Conservation (phyloP, 2,797 vertebrate genomes). For the Eulemur rubriventer region DNA sequence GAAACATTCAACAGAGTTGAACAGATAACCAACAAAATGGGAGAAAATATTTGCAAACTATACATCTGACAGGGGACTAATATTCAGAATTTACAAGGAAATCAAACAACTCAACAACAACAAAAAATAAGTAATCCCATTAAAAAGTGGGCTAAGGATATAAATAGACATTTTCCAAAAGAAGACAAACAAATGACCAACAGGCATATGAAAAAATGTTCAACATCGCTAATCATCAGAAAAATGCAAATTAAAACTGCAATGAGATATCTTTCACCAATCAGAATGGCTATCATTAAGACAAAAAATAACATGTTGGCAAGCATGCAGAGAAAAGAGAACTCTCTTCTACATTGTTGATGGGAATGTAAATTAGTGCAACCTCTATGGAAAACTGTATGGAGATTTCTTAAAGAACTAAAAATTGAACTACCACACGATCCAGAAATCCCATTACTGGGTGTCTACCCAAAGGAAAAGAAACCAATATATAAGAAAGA, state of each 20-base stretch:
- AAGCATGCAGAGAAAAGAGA: background rate
- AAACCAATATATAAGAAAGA: background rate
- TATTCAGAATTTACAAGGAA: background rate
- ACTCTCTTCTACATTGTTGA: background rate
- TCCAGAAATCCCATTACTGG: background rate
- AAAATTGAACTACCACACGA: background rate
- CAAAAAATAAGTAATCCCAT: background rate
- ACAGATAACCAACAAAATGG: background rate
- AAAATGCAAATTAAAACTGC: background rate
- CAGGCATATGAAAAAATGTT: background rate
- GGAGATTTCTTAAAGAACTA: background rate
- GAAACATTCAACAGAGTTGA: background rate
- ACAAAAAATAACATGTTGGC: background rate
- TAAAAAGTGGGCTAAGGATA: background rate
- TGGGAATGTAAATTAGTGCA: background rate
- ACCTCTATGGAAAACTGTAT: background rate
- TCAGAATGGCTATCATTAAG: background rate
- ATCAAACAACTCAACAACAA: background rate
- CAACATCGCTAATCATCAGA: background rate
- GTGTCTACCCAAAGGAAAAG: background rate
- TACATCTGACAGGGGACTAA: background rate
- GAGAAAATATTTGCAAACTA: background rate
- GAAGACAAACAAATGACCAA: background rate
- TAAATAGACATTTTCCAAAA: background rate
- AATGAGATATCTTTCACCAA: background rate